Conservation (phyloP, 2,113 vertebrate genomes). For the Peucedramus taeniatus region DNA sequence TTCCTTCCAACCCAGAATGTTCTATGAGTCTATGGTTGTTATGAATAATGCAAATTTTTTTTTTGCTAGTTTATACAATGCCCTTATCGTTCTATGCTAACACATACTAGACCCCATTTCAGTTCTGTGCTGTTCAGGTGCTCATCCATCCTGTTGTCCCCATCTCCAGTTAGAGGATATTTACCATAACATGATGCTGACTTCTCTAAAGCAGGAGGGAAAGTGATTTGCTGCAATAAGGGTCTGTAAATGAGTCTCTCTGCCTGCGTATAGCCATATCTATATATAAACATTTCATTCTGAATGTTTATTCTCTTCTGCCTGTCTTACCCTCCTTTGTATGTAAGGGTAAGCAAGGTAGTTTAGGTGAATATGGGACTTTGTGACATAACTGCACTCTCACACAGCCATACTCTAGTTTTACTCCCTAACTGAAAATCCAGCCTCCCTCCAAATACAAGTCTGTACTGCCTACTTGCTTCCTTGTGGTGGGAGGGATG, state of each 20-base stretch:
- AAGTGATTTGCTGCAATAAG: not conserved
- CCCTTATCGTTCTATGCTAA: not conserved
- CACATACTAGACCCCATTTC: not conserved
- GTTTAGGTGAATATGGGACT: not conserved
- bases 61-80: not conserved
- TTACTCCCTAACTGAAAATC: not conserved
- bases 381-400: not conserved
- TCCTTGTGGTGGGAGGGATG: not conserved
- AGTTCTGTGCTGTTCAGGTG: not conserved
- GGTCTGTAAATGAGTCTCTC: not conserved
- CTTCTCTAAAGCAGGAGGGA: not conserved
- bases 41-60: not conserved
- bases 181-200: not conserved
- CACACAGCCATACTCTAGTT: not conserved
- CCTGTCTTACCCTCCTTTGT: not conserved
- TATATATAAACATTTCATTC: not conserved
- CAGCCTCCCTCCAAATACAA: not conserved
- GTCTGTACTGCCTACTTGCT: not conserved
- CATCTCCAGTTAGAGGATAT: not conserved
- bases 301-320: not conserved
- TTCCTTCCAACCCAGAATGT: not conserved
- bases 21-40: not conserved
- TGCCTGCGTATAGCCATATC: not conserved
- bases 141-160: not conserved
- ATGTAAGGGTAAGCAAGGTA: not conserved